These are phyloP conservation scores for Onthophagus sagittarius DNA, from an alignment of 2,888 invertebrate species.

Conservation along the genomic window DNA sequence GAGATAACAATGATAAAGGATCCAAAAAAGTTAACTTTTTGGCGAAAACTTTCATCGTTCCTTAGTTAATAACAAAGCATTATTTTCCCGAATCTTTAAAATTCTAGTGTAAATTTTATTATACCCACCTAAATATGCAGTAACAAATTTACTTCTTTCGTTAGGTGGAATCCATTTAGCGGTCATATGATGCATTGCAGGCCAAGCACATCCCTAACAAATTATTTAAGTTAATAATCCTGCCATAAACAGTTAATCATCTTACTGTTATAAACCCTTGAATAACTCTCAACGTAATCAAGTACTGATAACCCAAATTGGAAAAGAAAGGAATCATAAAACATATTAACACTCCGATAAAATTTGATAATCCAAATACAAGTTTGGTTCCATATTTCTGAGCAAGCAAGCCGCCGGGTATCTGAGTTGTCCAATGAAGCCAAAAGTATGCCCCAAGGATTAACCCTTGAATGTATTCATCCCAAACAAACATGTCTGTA, in stretches of 20 bases:
- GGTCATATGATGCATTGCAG: constrained; percentile 74
- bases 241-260: constrained; percentile 23
- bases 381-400: constrained; percentile 67
- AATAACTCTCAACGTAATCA: constrained; percentile 59
- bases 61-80: too few relatives aligned
- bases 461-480: constrained; percentile 60
- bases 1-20: too few relatives aligned
- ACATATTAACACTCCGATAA: constrained; percentile 60
- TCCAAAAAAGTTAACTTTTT: too few relatives aligned
- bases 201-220: constrained; percentile 63
- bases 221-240: not conserved
- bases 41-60: too few relatives aligned
- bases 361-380: constrained; percentile 65
- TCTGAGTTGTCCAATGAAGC: constrained; percentile 67
- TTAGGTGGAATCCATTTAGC: constrained; percentile 79
- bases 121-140: constrained; percentile 49
- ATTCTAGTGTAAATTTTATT: too few relatives aligned
- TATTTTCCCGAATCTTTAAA: too few relatives aligned
- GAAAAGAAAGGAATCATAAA: constrained; percentile 65
- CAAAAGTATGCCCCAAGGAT: constrained; percentile 69
- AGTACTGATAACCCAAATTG: constrained; percentile 52
- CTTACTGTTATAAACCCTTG: constrained; percentile 69
- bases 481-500: constrained; percentile 53
- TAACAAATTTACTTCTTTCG: constrained; percentile 70
- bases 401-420: constrained; percentile 69